phyloP scores from a whole-genome alignment of 2,797 vertebrate species.

The Pteronotus mesoamericanus region DNA sequence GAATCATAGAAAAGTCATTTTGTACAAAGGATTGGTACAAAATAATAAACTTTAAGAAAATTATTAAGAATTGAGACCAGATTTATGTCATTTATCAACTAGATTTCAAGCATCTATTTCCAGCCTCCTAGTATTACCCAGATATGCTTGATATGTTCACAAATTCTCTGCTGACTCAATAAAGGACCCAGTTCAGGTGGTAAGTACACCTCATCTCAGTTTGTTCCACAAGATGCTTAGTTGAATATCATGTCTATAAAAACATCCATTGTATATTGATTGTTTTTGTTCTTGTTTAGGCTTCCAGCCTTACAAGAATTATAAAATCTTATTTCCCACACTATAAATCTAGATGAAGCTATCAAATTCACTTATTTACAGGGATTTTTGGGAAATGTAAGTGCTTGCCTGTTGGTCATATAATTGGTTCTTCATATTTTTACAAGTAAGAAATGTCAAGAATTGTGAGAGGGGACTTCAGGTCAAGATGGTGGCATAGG shows the following conservation, averaged over 20 bases:
- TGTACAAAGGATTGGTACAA: background rate
- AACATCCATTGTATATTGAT: background rate
- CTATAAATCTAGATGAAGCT: constrained; percentile 43
- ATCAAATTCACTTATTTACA: constrained; percentile 50
- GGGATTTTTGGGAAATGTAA: constrained; percentile 45
- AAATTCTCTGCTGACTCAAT: background rate
- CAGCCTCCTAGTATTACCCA: too few species aligned
- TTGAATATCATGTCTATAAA: background rate
- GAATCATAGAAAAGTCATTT: background rate
- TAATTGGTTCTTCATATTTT: background rate
- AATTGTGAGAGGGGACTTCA: background rate
- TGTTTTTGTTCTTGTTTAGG: constrained; percentile 3
- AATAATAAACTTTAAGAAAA: background rate
- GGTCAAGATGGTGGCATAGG: background rate
- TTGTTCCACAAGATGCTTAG: background rate
- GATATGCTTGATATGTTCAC: background rate
- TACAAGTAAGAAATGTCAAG: background rate
- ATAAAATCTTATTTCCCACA: constrained; percentile 10
- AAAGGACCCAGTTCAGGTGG: background rate
- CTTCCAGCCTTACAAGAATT: background rate
- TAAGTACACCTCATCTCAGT: too few species aligned
- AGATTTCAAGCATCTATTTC: background rate
- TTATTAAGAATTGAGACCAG: background rate
- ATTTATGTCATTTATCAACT: background rate
- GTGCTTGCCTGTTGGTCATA: background rate